Percentiles rank a stretch among this genome's conserved stretches.
These are phyloP conservation scores for Sebastes hubbsi DNA, from an alignment of 2,797 vertebrate genomes.

Conservation along the genomic window DNA sequence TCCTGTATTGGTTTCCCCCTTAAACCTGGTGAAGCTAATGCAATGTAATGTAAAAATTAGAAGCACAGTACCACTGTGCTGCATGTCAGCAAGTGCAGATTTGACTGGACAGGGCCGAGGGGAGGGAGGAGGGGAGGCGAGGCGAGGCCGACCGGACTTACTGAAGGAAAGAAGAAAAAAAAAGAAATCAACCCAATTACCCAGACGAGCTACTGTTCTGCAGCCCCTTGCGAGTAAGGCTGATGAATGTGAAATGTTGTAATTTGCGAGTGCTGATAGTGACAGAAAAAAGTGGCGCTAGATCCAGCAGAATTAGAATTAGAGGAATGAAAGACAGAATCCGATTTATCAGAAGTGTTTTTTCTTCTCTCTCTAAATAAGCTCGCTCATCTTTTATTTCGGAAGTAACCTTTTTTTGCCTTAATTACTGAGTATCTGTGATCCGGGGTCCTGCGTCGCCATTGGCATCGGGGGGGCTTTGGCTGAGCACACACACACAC, in stretches of 20 bases:
- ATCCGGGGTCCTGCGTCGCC: slow-evolving; percentile 59
- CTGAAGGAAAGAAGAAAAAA: background rate
- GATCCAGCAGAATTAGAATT: slow-evolving; percentile 61
- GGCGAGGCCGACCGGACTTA: slow-evolving; percentile 19
- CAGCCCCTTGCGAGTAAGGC: slow-evolving; percentile 36
- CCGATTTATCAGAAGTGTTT: slow-evolving; percentile 45
- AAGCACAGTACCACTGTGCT: slow-evolving; percentile 55
- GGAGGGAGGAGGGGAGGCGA: background rate
- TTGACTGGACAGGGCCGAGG: slow-evolving; percentile 47
- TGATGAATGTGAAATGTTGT: slow-evolving; percentile 69
- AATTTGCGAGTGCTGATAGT: slow-evolving; percentile 65
- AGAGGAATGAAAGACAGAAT: slow-evolving; percentile 63
- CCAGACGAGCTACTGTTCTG: slow-evolving; percentile 49
- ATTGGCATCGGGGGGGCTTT: slow-evolving; percentile 35
- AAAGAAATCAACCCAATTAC: slow-evolving; percentile 69
- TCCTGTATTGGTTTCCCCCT: slow-evolving; percentile 80
- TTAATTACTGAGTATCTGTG: slow-evolving; percentile 74
- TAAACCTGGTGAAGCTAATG: slow-evolving; percentile 79
- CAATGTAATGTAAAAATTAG: slow-evolving; percentile 79
- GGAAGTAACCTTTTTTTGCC: slow-evolving; percentile 70
- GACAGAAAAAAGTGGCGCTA: slow-evolving; percentile 47
- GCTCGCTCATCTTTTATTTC: slow-evolving; percentile 60
- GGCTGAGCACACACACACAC: background rate
- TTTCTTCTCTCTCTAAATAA: slow-evolving; percentile 36
- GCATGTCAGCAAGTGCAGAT: slow-evolving; percentile 71